Evolutionary conservation across 2,113 vertebrate genomes (phyloP), one percentile per base, ranked within the genome.

Genomic region (Onychostoma macrolepis): DNA sequence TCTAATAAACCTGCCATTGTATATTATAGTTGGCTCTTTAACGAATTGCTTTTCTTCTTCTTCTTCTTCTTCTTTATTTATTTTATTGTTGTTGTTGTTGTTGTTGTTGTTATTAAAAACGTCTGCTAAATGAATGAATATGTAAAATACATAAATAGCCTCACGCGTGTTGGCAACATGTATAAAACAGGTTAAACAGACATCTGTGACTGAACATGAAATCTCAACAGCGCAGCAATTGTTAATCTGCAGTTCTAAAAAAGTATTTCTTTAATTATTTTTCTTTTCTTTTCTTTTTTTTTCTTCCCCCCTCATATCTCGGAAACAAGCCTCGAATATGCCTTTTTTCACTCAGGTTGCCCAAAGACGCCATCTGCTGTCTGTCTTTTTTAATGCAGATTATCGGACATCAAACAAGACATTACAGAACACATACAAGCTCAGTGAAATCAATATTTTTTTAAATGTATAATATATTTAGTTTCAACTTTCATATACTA

Each of bases 311-410:
- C 10, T 63, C 4, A 6, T 36, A 12, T 21, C 41, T 72, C 21
- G 30, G 19, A 72, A 19, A 58, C 19, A n/a, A 7, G 58, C 24
- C 24, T 1, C n/a, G 76, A 21, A 43, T 28, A 38, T 48, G 89
- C 77, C 90, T 86, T 17, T 26, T 1, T 33, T 53, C 5, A 19
- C 1, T 6, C 28, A 33, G 4, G 6, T 15, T 80, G 36, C 50
- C 81, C 85, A 86, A 61, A 84, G 87, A 87, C 91, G 91, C 94
- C 93, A 92, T 85, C 94, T 94, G 36, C 88, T 93, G 94, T 90
- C 90, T 11, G 45, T 3, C 1, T 50, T 26, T 45, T 8, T 76
- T 24, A 48, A 4, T 28, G 38, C 74, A 50, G 48, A 5, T 50
- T 50, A 17, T 50, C 1, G 13, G 48, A 50, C 13, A 17, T 50